phyloP scores from a whole-genome alignment of 2,888 invertebrate species.

The Aphelenchoides bicaudatus region DNA sequence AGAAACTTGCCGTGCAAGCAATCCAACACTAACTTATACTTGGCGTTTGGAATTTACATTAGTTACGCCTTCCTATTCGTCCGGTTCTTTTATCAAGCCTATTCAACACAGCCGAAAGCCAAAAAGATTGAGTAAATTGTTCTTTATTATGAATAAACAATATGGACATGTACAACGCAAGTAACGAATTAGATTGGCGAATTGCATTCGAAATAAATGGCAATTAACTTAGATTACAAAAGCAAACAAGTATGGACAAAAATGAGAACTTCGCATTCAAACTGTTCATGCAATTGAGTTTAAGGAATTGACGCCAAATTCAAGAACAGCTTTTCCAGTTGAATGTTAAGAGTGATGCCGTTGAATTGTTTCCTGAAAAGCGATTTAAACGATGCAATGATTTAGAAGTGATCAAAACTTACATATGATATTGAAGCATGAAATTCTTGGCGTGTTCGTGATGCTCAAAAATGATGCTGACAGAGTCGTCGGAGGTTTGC shows the following conservation, averaged over 20 bases:
- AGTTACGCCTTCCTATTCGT: constrained; percentile 25
- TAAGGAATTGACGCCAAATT: constrained; percentile 37
- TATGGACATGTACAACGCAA: too few relatives aligned
- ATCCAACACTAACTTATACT: constrained; percentile 24
- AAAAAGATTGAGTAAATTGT: constrained; percentile 4
- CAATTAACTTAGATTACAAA: too few relatives aligned
- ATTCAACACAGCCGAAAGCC: constrained; percentile 12
- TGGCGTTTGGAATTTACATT: constrained; percentile 23
- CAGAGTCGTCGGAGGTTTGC: constrained; percentile 43
- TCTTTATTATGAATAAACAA: too few relatives aligned
- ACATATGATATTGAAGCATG: constrained; percentile 54
- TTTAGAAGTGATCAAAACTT: constrained; percentile 22
- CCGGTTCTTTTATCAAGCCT: constrained; percentile 24
- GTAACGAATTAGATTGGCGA: too few relatives aligned
- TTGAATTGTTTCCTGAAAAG: constrained; percentile 20
- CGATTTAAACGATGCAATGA: constrained; percentile 6
- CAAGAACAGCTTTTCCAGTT: constrained; percentile 30
- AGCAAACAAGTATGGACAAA: too few relatives aligned
- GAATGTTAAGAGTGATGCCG: constrained; percentile 16
- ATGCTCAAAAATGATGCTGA: constrained; percentile 49
- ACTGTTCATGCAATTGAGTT: too few relatives aligned
- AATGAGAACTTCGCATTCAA: too few relatives aligned
- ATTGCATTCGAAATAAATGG: too few relatives aligned
- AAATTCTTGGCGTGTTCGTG: constrained; percentile 55
- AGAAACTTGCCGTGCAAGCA: constrained; percentile 28